Evolutionary conservation across 2,113 vertebrate species (phyloP), one percentile per base, ranked within the genome.

Genomic region (Bufo gargarizans): DNA sequence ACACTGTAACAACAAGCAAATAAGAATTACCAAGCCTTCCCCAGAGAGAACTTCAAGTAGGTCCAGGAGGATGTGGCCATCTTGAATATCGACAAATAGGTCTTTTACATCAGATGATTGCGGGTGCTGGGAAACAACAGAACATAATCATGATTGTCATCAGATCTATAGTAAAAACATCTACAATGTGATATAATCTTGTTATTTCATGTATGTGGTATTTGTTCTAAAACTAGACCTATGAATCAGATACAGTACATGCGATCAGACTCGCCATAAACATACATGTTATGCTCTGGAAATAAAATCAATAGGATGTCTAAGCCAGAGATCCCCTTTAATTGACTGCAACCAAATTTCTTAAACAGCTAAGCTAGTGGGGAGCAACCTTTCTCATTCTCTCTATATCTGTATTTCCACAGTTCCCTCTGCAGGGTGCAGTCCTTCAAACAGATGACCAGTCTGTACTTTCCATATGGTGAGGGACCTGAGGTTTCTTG

Each of bases 11-110:
- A 49, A 76, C 13, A 19, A 49, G 4, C 16, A 71, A 33, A 16
- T 43, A 22, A n/a, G 10, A 4, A 97, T 97, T 94, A 99, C 97
- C 90, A 99, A 91, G 87, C 93, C 94, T 92, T 98, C 95, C 59
- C 96, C 95, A 14, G 97, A 98, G 93, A 99, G 97, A 56, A 97
- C 97, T 95, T 99, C 98, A 92, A 99, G 92, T 72, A 99, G 95
- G 92, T 99, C 97, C 93, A 99, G 89, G 72, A 99, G 95, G 85
- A 93, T 93, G 80, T 96, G 95, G 56, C 98, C 98, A 85, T 97
- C 94, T 11, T 95, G 92, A 85, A 99, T 94, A 81, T 99, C 98
- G 22, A 85, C 91, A 91, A 97, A 99, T 0, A 99, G 93, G 90
- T 99, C 98, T 56, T 92, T 88, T 86, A 99, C 88, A 88, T 91